Evolutionary conservation across 2,888 invertebrate species (phyloP), one percentile per base, ranked within the genome.

Genomic region (Leptarthrus brevirostris): DNA sequence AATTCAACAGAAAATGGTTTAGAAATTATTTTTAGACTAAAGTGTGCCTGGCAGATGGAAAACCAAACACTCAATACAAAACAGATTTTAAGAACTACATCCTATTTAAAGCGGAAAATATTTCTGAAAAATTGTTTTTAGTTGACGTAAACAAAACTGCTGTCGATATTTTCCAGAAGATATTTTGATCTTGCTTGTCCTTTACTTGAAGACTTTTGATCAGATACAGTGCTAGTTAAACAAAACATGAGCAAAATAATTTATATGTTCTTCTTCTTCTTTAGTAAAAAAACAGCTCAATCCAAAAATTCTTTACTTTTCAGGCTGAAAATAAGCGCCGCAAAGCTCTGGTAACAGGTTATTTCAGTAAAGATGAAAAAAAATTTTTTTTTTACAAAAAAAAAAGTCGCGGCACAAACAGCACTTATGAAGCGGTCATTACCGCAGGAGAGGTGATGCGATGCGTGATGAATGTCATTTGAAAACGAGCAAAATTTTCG

Each of bases 341-440:
- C 6, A 14, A 12, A 64, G 26, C 24, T 64, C 44, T 64, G 44
- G 64, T 44, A 64, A 64, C 64, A 64, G 36, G 40, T 24, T 64
- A 64, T 64, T 64, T 64, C 64, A 22, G 44, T 24, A 64, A 64
- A 64, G 24, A 47, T 24, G n/a, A 34, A 64, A 64, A 47, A 64
- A 47, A 44, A 5, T 3, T 30, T 8, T 5, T 30, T 30, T 30
- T 30, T 30, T 3, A 10, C 20, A 6, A 47, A 24, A 64, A 34
- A 44, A 44, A 64, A n/a, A n/a, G n/a, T n/a, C 18, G 20, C 20
- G 34, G 18, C 12, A 36, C 58, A 58, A 58, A 58, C 36, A 58
- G 16, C 34, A 36, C 58, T 18, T 36, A 36, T 40, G 40, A 36
- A 58, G 34, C 58, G 47, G 61, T 40, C 44, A 44, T 47, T 64